Conservation (phyloP, 2,888 invertebrate genomes). For the Alloscopus bannaensis region DNA sequence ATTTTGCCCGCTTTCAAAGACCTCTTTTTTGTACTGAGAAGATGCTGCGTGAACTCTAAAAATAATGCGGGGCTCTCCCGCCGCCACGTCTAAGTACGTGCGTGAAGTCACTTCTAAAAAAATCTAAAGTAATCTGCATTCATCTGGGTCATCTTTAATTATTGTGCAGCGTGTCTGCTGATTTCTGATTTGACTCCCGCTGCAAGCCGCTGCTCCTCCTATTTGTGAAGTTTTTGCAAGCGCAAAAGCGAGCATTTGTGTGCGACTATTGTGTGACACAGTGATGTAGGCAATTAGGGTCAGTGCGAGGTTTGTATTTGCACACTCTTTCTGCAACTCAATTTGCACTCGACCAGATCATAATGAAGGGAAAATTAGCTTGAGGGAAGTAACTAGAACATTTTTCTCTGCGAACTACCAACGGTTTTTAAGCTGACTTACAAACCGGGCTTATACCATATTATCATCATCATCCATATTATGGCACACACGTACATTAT, state of each 20-base stretch:
- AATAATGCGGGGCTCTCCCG: no score
- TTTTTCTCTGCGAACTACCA: not conserved
- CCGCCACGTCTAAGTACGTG: not conserved
- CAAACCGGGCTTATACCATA: not conserved
- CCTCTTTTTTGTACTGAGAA: not conserved
- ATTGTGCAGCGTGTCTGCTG: conserved; percentile 38
- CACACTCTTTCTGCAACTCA: conserved; percentile 6
- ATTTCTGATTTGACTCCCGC: conserved; percentile 44
- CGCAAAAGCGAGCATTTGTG: conserved; percentile 15
- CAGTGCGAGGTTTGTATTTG: conserved; percentile 22
- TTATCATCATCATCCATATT: not conserved
- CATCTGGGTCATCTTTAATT: conserved; percentile 61
- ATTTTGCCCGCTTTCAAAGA: no score
- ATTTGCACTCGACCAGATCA: conserved; percentile 45
- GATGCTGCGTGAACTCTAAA: conserved; percentile 3
- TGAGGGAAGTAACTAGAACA: conserved; percentile 32
- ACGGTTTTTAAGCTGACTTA: not conserved
- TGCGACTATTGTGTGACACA: conserved; percentile 16
- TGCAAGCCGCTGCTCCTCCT: conserved; percentile 19
- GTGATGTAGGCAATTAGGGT: conserved; percentile 49
- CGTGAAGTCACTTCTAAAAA: conserved; percentile 8
- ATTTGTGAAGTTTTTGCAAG: no score
- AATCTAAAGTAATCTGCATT: conserved; percentile 48
- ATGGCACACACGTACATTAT: no score
- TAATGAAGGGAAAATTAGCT: conserved; percentile 59